Evolutionary conservation across 2,113 vertebrate species (phyloP).

Genomic region (Gobio gobio): DNA sequence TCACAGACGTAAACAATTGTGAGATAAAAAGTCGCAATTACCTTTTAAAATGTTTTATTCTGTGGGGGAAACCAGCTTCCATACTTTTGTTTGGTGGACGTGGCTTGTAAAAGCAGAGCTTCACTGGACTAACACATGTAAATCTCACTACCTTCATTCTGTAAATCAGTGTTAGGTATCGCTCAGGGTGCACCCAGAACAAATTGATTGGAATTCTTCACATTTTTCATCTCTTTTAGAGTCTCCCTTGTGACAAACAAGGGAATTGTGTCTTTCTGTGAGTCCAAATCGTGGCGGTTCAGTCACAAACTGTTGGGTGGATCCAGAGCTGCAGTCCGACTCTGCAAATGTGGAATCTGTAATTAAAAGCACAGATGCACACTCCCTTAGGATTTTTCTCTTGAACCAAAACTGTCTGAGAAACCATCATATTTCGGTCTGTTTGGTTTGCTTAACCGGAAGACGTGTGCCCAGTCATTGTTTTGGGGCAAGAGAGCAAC

Average conservation of each 20-base stretch:
- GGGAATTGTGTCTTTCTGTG: neutral
- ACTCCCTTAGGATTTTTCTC: conserved; percentile 28
- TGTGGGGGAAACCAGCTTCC: too few relatives aligned
- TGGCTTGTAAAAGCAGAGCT: neutral
- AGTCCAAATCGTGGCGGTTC: neutral
- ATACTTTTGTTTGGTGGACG: neutral
- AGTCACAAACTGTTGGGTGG: conserved; percentile 29
- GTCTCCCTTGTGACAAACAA: conserved; percentile 17
- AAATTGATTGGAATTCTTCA: conserved; percentile 45
- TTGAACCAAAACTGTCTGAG: conserved; percentile 2
- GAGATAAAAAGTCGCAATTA: too few relatives aligned
- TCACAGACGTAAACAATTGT: too few relatives aligned
- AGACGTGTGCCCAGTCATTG: conserved; percentile 6
- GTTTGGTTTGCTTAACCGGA: neutral
- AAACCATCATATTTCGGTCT: neutral
- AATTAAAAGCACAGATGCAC: conserved; percentile 47
- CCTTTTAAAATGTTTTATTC: too few relatives aligned
- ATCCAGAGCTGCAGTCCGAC: neutral
- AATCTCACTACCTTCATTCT: neutral
- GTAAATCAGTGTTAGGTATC: conserved; percentile 20
- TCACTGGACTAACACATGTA: neutral
- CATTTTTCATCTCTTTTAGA: conserved; percentile 34
- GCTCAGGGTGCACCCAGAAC: conserved; percentile 14
- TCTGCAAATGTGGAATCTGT: conserved; percentile 38
- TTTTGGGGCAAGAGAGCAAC: neutral